phyloP scores from a whole-genome alignment of 1,140 invertebrate species.

The Cydia strobilella region DNA sequence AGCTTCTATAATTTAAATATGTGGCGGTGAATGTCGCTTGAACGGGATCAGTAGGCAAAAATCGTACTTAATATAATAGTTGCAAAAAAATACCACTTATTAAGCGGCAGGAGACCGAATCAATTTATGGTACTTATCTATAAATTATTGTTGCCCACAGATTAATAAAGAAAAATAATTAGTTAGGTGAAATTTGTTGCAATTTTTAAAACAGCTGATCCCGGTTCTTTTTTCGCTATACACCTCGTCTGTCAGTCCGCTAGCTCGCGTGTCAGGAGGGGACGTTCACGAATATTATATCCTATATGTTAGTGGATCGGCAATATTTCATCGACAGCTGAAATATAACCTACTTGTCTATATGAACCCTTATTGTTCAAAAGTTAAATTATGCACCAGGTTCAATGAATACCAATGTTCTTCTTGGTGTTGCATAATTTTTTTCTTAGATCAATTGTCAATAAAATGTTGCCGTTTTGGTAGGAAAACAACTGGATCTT shows the following conservation, averaged over 20 bases:
- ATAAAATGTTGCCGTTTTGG: conserved; percentile 36
- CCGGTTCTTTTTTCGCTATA: conserved; percentile 13
- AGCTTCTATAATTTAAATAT: conserved; percentile 26
- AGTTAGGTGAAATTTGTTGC: too few species aligned
- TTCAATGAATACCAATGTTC: too few species aligned
- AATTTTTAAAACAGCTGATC: conserved; percentile 7
- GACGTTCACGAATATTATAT: conserved; percentile 24
- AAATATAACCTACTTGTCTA: not conserved
- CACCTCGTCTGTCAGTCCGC: conserved; percentile 31
- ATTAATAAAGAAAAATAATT: too few species aligned
- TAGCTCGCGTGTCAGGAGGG: conserved; percentile 26
- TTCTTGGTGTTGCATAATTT: too few species aligned
- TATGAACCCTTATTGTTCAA: too few species aligned
- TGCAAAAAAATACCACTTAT: too few species aligned
- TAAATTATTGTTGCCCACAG: too few species aligned
- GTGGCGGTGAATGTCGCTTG: conserved; percentile 12
- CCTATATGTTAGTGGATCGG: conserved; percentile 5
- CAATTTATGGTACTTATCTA: too few species aligned
- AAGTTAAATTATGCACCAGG: too few species aligned
- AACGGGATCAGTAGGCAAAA: conserved; percentile 13
- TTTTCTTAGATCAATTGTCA: not conserved
- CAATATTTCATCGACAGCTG: conserved; percentile 13
- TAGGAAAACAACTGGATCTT: conserved; percentile 33
- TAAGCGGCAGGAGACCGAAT: too few species aligned
- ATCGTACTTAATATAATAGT: not conserved